phyloP scores from a whole-genome alignment of 1,140 invertebrate species.

The Chrysoperla carnea region DNA sequence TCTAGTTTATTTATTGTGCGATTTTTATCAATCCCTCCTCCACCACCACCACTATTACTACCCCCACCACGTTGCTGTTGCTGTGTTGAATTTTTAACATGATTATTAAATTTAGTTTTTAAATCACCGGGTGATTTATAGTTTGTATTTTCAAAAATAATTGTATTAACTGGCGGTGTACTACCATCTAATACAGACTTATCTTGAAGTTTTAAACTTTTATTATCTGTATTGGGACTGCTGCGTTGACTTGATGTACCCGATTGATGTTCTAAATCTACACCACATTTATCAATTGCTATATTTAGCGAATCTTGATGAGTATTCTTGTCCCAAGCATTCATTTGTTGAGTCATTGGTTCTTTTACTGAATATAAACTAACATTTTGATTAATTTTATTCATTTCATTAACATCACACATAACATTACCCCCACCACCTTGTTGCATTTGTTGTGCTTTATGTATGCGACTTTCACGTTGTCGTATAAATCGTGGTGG shows the following conservation, averaged over 20 bases:
- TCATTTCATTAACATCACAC: slow-evolving; percentile 23
- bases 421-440: slow-evolving; percentile 11
- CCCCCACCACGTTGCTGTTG: slow-evolving; percentile 12
- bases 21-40: slow-evolving; percentile 20
- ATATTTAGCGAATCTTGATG: slow-evolving; percentile 27
- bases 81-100: slow-evolving; percentile 21
- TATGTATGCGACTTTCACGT: slow-evolving; percentile 29
- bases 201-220: slow-evolving; percentile 26
- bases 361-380: slow-evolving; percentile 25
- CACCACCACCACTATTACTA: slow-evolving; percentile 19
- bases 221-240: slow-evolving; percentile 31
- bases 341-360: slow-evolving; percentile 35
- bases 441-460: slow-evolving; percentile 25
- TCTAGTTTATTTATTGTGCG: slow-evolving; percentile 8
- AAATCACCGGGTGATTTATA: slow-evolving; percentile 44
- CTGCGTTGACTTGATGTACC: slow-evolving; percentile 32
- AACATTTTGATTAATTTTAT: slow-evolving; percentile 22
- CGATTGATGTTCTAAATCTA: slow-evolving; percentile 21
- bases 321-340: slow-evolving; percentile 73
- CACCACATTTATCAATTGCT: slow-evolving; percentile 21
- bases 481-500: slow-evolving; percentile 70
- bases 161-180: slow-evolving; percentile 65
- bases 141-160: slow-evolving; percentile 86
- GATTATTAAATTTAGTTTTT: slow-evolving; percentile 28
- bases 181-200: slow-evolving; percentile 47